These are phyloP conservation scores for Drosophila ambigua DNA, from an alignment of 1,140 invertebrate genomes.

Conservation along the genomic window DNA sequence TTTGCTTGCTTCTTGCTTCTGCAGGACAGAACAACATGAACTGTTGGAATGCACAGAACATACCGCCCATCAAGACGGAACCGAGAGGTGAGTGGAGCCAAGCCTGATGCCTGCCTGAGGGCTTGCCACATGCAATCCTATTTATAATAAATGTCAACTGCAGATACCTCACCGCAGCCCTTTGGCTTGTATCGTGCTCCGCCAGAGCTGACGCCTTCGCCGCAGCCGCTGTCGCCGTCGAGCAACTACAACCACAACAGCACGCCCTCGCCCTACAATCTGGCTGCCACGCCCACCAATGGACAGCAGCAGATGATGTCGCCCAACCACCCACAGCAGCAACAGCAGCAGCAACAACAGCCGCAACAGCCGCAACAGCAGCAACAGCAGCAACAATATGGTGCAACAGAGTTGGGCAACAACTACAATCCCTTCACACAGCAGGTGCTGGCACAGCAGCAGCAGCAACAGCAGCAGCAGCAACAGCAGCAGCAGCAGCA, in stretches of 20 bases:
- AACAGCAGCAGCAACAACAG: slow-evolving; percentile 49
- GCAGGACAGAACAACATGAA: slow-evolving; percentile 70
- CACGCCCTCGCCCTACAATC: slow-evolving; percentile 76
- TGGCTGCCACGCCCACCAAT: slow-evolving; percentile 55
- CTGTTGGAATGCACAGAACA: slow-evolving; percentile 77
- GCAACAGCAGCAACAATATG: slow-evolving; percentile 64
- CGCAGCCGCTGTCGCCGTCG: slow-evolving; percentile 76
- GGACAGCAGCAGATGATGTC: slow-evolving; percentile 62
- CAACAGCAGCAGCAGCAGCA: slow-evolving; percentile 57
- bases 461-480: slow-evolving; percentile 57
- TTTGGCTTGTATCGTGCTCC: slow-evolving; percentile 72
- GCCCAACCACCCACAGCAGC: slow-evolving; percentile 59
- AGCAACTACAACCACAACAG: slow-evolving; percentile 79
- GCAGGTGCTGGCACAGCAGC: slow-evolving; percentile 63
- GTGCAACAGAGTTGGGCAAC: slow-evolving; percentile 41
- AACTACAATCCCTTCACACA: slow-evolving; percentile 64
- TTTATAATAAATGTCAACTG: not conserved
- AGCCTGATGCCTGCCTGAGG: not conserved
- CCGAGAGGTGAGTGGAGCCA: slow-evolving; percentile 67
- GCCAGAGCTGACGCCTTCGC: slow-evolving; percentile 77
- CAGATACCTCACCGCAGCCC: slow-evolving; percentile 79
- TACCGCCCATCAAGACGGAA: slow-evolving; percentile 81
- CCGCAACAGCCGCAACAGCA: slow-evolving; percentile 37
- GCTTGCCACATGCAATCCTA: not conserved
- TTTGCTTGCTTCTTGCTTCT: slow-evolving; percentile 24